Evolutionary conservation across 64 coral and sea anemone genomes (phyloP), one percentile per base, ranked within the genome.

Genomic region (Montipora sp.): DNA sequence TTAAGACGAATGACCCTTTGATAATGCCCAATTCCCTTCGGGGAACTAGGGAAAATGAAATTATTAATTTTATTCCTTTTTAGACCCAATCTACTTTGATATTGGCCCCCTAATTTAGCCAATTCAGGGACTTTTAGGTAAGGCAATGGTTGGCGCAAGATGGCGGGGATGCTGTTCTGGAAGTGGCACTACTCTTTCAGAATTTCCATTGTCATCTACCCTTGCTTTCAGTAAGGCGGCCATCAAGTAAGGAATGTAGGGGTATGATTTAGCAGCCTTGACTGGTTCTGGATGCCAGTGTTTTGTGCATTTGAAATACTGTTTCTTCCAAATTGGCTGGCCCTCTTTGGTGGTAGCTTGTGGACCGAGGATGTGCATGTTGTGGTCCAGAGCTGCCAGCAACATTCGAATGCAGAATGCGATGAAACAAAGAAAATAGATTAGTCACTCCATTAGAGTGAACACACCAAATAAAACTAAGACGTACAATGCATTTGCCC

Each of bases 361-460:
- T 43, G 51, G 16, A 3, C 51, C 0, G 18, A 60, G 18, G 3
- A 10, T 59, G 48, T 83, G 80, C 80, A 83, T 44, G 16, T 70
- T 87, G 21, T 87, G 65, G 10, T 69, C 60, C 19, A 67, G 21
- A 36, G 81, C 81, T 23, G 81, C 81, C 57, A 84, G 24, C 12
- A 46, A 9, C 53, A 84, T 43, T 7, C 81, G 21, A 20, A 19
- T 22, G 8, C 53, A 61, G 58, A 84, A 84, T 18, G 58, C 81
- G 8, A 70, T 10, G 15, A 8, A 84, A 8, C 81, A 66, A 70
- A 7, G 2, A 61, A 84, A 70, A 47, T 44, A 84, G 27, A 61
- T 6, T 18, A 63, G 6, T 8, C 51, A 55, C 51, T 55, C 51
- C 51, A 55, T 55, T 55, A 55, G 51, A 55, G 51, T 55, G 51